Conservation (phyloP, 2,797 vertebrate genomes). For the Remorina albescens region DNA sequence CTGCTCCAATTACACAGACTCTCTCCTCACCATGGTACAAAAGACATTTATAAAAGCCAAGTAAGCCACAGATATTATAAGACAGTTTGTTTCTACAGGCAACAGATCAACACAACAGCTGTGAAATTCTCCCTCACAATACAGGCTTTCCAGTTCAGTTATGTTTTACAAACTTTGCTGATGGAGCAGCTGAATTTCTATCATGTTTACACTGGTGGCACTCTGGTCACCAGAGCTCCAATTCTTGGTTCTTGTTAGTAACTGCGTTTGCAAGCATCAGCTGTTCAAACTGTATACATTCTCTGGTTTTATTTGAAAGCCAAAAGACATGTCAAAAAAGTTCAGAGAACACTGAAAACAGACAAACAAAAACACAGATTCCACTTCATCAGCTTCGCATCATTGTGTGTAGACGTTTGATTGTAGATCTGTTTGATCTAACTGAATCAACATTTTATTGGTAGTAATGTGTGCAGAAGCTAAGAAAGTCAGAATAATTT, state of each 20-base stretch:
- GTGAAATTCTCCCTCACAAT: neutral
- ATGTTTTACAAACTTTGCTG: neutral
- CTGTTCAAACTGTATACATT: neutral
- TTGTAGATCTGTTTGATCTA: neutral
- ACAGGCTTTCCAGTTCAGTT: neutral
- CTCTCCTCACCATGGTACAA: slow-evolving; percentile 52
- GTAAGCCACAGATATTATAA: slow-evolving; percentile 54
- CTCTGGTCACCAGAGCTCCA: neutral
- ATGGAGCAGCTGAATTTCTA: too few species aligned
- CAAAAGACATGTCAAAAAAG: neutral
- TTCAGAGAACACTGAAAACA: neutral
- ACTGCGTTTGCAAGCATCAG: slow-evolving; percentile 1
- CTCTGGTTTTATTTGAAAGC: slow-evolving; percentile 39
- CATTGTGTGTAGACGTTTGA: neutral
- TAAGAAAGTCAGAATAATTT: neutral
- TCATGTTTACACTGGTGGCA: neutral
- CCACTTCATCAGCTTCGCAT: slow-evolving; percentile 9
- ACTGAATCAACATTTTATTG: neutral
- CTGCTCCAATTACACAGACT: slow-evolving; percentile 5
- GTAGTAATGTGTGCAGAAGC: neutral
- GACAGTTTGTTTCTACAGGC: slow-evolving; percentile 61
- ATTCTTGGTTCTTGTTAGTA: neutral
- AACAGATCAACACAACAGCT: slow-evolving; percentile 64
- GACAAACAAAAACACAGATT: neutral
- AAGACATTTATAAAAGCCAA: slow-evolving; percentile 77